A percentile compares a stretch with the other conserved stretches of the same genome.
Evolutionary conservation across 2,113 vertebrate species (phyloP).

Genomic region (Corythoichthys haematopterus): DNA sequence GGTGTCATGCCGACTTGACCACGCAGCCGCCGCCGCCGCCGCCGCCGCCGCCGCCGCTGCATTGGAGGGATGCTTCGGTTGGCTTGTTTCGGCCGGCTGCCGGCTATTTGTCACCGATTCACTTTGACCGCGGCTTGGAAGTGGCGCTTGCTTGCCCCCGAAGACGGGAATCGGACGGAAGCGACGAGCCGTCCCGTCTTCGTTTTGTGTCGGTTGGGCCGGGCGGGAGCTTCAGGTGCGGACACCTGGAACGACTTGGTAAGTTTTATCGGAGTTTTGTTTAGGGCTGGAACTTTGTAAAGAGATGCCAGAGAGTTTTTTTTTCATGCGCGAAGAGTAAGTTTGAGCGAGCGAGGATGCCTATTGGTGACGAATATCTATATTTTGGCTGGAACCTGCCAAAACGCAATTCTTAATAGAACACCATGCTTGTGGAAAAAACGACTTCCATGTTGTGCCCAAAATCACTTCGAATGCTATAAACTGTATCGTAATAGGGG

Average conservation of each 20-base stretch:
- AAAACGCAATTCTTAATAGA: too few species aligned
- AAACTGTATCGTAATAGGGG: too few species aligned
- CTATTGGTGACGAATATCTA: too few species aligned
- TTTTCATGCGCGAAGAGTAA: background rate
- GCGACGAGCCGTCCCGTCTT: background rate
- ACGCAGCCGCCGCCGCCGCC: background rate
- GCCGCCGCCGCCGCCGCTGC: background rate
- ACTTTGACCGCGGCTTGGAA: background rate
- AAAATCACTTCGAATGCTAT: too few species aligned
- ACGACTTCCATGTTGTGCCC: too few species aligned
- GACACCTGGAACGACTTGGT: conserved; percentile 1
- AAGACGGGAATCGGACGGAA: background rate
- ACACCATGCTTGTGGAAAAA: too few species aligned
- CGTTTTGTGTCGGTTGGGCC: background rate
- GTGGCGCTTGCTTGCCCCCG: too few species aligned
- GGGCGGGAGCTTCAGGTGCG: background rate
- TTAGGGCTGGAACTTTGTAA: background rate
- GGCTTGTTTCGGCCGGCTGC: background rate
- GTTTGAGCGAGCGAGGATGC: background rate
- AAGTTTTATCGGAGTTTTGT: conserved; percentile 1
- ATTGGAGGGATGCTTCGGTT: background rate
- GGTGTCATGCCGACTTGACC: background rate
- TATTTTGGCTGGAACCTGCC: too few species aligned
- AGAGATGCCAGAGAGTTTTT: background rate
- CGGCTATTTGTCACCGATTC: background rate